Evolutionary conservation across 2,888 invertebrate species (phyloP), one percentile per base, ranked within the genome.

Genomic region (Chalcis sispes): DNA sequence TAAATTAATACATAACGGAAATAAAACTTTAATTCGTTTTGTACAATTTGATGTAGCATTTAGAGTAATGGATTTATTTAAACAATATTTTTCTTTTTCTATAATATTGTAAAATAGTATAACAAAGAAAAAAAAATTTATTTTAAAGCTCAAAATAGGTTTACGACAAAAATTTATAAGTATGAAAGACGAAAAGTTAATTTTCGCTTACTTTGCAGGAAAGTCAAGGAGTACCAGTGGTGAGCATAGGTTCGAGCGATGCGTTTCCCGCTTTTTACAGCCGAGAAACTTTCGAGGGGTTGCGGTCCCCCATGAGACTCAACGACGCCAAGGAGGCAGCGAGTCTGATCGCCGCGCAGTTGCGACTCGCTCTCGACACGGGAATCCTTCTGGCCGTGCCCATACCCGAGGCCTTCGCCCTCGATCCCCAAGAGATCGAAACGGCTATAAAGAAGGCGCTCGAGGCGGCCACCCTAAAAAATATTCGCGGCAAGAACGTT

Each of bases 201-300:
- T 20, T 61, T 25, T 27, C 59, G 20, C 20, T 29, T 32, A 58
- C 18, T 2, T 81, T 77, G 7, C 83, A 96, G 96, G 98, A 99
- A 91, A 99, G 98, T 0, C 94, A 96, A 88, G 98, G 98, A 0
- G 98, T 98, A 0, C 95, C 95, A 82, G 97, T 98, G 0, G 93
- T 94, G 42, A 93, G 95, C 0, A 94, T 93, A 80, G 94, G 95
- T 0, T 89, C 90, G n/a, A 88, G 91, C 0, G 88, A 89, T 0
- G 89, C 89, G 29, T 99, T 99, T 89, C 99, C 99, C 0, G 97
- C 98, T 50, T 99, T 99, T 90, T 99, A 98, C 89, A 94, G 95
- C 0, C 89, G 92, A 3, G 90, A 91, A 73, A 98, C 98, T 80
- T 95, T 94, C 0, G 91, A 89, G 79, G 87, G 89, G 81, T 72